phyloP scores from a whole-genome alignment of 2,888 invertebrate genomes.

The Lingula anatina region DNA sequence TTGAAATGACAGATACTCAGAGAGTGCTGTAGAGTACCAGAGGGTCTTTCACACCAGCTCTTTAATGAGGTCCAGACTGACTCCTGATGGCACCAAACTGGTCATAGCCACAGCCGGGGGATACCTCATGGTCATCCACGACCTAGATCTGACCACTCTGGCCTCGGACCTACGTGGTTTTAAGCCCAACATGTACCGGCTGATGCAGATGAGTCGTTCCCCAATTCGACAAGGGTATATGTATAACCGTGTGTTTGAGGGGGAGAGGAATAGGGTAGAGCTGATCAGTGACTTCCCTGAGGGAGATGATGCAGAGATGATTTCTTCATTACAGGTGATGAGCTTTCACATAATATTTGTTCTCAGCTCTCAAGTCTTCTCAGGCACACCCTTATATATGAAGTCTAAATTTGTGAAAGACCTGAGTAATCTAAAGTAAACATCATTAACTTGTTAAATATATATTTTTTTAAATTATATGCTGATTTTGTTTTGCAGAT shows the following conservation, averaged over 20 bases:
- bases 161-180: conserved; percentile 66
- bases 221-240: conserved; percentile 73
- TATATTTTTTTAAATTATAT: too few species aligned
- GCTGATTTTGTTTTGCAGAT: conserved; percentile 60
- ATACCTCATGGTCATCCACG: conserved; percentile 81
- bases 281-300: conserved; percentile 84
- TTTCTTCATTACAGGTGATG: conserved; percentile 66
- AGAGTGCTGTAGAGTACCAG: conserved; percentile 20
- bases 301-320: conserved; percentile 81
- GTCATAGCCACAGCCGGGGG: conserved; percentile 87
- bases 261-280: conserved; percentile 79
- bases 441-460: too few species aligned
- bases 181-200: conserved; percentile 80
- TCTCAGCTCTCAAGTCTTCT: too few species aligned
- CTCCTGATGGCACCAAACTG: conserved; percentile 81
- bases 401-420: too few species aligned
- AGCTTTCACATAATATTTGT: too few species aligned
- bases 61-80: conserved; percentile 80
- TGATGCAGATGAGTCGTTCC: conserved; percentile 83
- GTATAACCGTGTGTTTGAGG: conserved; percentile 77
- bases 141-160: conserved; percentile 75
- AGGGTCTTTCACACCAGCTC: conserved; percentile 72
- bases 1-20: conserved; percentile 24
- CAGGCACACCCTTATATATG: too few species aligned
- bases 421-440: too few species aligned